Conservation (phyloP, 2,113 vertebrate species). For the Chloropsis hardwickii region DNA sequence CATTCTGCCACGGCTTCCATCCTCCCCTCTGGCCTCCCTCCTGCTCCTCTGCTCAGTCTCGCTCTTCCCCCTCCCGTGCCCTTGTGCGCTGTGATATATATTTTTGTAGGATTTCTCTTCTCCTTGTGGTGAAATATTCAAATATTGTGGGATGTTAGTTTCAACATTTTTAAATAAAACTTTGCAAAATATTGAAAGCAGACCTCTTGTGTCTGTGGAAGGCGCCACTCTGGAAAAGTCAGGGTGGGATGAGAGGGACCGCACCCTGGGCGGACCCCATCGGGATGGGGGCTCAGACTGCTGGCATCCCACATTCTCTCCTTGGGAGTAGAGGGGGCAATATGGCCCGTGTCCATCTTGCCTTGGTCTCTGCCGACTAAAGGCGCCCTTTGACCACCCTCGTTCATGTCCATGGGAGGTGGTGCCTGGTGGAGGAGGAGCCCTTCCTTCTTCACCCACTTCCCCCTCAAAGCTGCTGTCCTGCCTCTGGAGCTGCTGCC, state of each 20-base stretch:
- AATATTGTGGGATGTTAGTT: conserved; percentile 82
- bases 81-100: conserved; percentile 78
- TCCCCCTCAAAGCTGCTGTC: neutral
- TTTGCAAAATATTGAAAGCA: conserved; percentile 75
- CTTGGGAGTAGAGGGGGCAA: fast-evolving
- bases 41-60: conserved; percentile 6
- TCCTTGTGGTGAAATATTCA: conserved; percentile 79
- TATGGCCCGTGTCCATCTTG: fast-evolving
- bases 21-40: neutral
- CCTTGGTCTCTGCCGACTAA: neutral
- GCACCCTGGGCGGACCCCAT: neutral
- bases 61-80: conserved; percentile 27
- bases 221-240: neutral
- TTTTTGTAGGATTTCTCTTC: conserved; percentile 83
- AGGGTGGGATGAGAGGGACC: neutral
- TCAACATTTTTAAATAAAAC: conserved; percentile 82
- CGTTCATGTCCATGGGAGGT: neutral
- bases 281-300: neutral
- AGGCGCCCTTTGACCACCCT: neutral
- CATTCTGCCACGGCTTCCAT: neutral
- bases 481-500: neutral
- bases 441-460: neutral
- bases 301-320: neutral
- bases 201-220: neutral
- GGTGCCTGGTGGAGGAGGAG: neutral